These are phyloP conservation scores for Phoxinus dragarum DNA, from an alignment of 2,797 vertebrate genomes.

Conservation along the genomic window DNA sequence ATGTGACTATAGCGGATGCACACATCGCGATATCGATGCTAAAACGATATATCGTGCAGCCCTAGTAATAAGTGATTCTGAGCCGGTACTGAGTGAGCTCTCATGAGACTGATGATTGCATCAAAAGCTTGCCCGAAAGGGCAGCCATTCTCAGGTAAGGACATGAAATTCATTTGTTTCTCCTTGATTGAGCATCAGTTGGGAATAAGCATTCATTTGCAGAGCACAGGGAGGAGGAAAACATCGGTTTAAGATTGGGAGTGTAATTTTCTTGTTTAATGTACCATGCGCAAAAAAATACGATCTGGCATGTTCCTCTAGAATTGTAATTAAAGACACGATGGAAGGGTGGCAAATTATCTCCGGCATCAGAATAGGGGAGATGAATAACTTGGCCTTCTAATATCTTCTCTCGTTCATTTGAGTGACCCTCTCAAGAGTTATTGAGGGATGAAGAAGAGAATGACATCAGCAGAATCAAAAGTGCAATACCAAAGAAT, in stretches of 20 bases:
- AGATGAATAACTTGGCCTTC: constrained; percentile 21
- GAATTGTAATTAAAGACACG: constrained; percentile 59
- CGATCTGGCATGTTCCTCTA: constrained; percentile 33
- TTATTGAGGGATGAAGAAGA: constrained; percentile 49
- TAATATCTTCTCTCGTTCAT: constrained; percentile 40
- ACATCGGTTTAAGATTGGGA: constrained; percentile 50
- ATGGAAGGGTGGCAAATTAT: constrained; percentile 51
- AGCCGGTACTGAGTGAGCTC: constrained; percentile 3
- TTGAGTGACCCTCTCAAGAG: constrained; percentile 49
- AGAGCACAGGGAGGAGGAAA: constrained; percentile 26
- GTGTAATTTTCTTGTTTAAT: constrained; percentile 66
- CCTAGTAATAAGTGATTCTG: constrained; percentile 14
- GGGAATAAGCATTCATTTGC: constrained; percentile 56
- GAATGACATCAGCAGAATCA: constrained; percentile 30
- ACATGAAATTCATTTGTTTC: constrained; percentile 55
- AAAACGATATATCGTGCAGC: not conserved
- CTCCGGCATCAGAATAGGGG: constrained; percentile 49
- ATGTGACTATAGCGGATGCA: not conserved
- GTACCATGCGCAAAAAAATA: constrained; percentile 61
- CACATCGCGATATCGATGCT: not conserved
- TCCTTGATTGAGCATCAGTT: constrained; percentile 56
- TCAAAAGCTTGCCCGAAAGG: constrained; percentile 48
- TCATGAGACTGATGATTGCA: constrained; percentile 36
- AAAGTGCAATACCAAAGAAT: constrained; percentile 9
- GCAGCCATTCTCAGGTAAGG: constrained; percentile 47